Percentiles rank a stretch among this genome's conserved stretches.
phyloP scores from a whole-genome alignment of 2,888 invertebrate genomes.

The Sphecodes monilicornis region DNA sequence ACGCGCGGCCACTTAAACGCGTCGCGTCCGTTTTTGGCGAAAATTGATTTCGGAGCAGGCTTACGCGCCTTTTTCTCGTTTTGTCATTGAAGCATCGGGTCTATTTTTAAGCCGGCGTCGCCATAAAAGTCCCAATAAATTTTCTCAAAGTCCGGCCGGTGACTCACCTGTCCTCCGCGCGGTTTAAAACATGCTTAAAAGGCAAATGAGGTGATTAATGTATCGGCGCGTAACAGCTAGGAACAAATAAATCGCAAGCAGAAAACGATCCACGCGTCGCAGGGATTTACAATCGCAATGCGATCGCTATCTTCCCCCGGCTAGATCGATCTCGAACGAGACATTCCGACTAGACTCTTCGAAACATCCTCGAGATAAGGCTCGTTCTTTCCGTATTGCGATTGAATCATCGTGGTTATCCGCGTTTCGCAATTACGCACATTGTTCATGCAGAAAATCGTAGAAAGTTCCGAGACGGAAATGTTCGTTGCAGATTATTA shows the following conservation, averaged over 20 bases:
- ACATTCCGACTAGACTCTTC: not conserved
- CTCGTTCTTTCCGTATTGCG: too few relatives aligned
- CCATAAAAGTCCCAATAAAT: constrained; percentile 53
- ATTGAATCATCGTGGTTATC: not conserved
- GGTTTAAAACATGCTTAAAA: constrained; percentile 48
- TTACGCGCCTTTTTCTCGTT: not conserved
- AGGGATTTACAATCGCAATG: not conserved
- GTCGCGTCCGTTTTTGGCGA: not conserved
- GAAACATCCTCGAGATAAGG: constrained; percentile 3
- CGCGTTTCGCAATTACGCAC: not conserved
- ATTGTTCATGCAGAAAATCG: not conserved
- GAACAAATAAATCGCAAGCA: constrained; percentile 45
- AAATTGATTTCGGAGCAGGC: not conserved
- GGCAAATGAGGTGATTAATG: constrained; percentile 57
- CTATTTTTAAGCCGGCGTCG: constrained; percentile 41
- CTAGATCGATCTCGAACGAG: constrained; percentile 5
- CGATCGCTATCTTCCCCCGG: constrained; percentile 15
- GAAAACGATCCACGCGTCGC: constrained; percentile 6
- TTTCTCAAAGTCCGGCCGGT: constrained; percentile 33
- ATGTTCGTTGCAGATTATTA: not conserved
- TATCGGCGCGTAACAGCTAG: constrained; percentile 14
- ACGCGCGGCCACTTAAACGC: not conserved
- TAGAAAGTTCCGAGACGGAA: not conserved
- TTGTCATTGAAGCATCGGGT: constrained; percentile 40
- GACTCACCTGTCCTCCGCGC: constrained; percentile 42